Percentiles rank a stretch among this genome's conserved stretches.
These are phyloP conservation scores for Bombylius discolor DNA, from an alignment of 2,888 invertebrate genomes.

Conservation along the genomic window DNA sequence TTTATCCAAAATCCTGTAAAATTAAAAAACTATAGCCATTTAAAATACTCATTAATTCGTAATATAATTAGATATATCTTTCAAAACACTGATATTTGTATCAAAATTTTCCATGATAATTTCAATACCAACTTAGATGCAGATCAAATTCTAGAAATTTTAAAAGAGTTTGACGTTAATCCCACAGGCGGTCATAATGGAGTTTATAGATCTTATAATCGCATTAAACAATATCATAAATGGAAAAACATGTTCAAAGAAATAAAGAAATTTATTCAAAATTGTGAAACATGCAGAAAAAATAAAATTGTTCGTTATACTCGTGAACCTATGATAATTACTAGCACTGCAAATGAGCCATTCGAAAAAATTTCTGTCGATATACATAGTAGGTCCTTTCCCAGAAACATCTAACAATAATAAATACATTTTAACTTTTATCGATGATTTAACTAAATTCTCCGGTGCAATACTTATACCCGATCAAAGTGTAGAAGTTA, in stretches of 20 bases:
- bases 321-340: neutral
- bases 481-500: conserved; percentile 22
- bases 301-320: conserved; percentile 13
- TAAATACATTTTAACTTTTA: conserved; percentile 19
- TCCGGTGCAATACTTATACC: conserved; percentile 18
- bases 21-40: too few species aligned
- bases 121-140: too few species aligned
- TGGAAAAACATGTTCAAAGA: conserved; percentile 24
- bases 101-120: too few species aligned
- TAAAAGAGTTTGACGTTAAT: conserved; percentile 11
- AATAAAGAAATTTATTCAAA: conserved; percentile 11
- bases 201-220: too few species aligned
- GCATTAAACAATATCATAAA: conserved; percentile 18
- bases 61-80: too few species aligned
- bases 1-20: too few species aligned
- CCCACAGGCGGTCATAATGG: conserved; percentile 16
- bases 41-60: too few species aligned
- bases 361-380: conserved; percentile 22
- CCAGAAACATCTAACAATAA: conserved; percentile 16
- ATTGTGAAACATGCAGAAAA: conserved; percentile 13
- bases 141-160: conserved; percentile 8
- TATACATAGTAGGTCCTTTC: conserved; percentile 22
- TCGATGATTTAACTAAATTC: conserved; percentile 21
- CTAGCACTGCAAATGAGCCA: conserved; percentile 1
- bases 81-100: too few species aligned